Evolutionary conservation across 2,888 invertebrate species (phyloP).

Genomic region (Ypsolopha sequella): DNA sequence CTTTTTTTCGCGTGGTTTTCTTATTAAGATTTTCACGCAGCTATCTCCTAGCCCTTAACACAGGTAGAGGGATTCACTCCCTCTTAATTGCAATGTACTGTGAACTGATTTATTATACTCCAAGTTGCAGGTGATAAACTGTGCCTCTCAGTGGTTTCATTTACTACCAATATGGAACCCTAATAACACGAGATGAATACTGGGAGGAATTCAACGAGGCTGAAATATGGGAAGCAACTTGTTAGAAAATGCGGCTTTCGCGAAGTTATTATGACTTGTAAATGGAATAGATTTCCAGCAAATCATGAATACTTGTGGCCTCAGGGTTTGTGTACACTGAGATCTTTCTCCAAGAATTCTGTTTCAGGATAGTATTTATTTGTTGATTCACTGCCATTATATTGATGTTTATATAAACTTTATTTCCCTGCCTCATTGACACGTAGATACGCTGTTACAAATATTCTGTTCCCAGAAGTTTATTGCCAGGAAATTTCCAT

Average conservation of each 20-base stretch:
- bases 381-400: no score
- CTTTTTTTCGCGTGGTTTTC: no score
- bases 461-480: no score
- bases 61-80: conserved; percentile 30
- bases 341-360: no score
- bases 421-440: no score
- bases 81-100: conserved; percentile 41
- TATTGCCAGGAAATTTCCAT: no score
- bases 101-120: conserved; percentile 21
- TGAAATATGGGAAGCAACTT: neutral
- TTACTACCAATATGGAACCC: conserved; percentile 20
- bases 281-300: neutral
- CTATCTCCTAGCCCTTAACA: no score
- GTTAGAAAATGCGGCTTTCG: neutral
- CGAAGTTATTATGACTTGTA: neutral
- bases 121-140: conserved; percentile 36
- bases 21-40: no score
- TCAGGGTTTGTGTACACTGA: neutral
- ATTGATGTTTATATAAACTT: no score
- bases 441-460: no score
- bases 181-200: conserved; percentile 15
- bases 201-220: neutral
- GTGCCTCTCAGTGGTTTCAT: conserved; percentile 22
- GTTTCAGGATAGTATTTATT: no score
- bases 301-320: neutral